Percentiles rank a stretch among this genome's conserved stretches.
Conservation (phyloP, 2,113 vertebrate species). For the Athene cunicularia region DNA sequence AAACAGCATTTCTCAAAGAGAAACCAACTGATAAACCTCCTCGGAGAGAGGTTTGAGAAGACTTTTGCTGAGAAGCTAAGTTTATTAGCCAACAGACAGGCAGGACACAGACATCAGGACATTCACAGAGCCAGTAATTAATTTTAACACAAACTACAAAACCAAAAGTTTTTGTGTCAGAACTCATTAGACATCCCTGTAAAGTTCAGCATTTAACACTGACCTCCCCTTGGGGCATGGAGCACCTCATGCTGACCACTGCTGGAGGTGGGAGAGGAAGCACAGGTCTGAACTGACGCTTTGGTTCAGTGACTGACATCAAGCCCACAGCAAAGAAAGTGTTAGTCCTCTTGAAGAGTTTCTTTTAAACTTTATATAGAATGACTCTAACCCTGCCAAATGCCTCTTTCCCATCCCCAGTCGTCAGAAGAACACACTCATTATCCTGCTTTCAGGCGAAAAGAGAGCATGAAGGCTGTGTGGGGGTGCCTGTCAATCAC, state of each 20-base stretch:
- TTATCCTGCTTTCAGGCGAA: neutral
- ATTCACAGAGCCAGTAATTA: neutral
- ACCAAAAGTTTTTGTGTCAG: neutral
- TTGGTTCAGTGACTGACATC: neutral
- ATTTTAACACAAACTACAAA: neutral
- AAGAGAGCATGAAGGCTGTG: accelerated
- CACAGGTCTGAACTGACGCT: neutral
- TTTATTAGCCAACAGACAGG: neutral
- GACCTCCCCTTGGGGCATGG: neutral
- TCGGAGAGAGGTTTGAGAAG: neutral
- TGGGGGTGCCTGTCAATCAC: neutral
- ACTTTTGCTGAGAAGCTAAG: neutral
- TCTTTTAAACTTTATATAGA: neutral
- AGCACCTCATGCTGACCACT: neutral
- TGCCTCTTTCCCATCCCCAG: accelerated
- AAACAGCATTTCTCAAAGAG: neutral
- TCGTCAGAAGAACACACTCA: accelerated
- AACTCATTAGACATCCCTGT: neutral
- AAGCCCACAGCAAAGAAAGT: accelerated
- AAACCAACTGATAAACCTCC: neutral
- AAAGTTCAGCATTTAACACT: neutral
- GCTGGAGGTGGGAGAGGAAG: accelerated
- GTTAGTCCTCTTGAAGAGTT: neutral
- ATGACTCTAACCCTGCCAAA: neutral
- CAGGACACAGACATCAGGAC: neutral